Base-by-base conservation (phyloP, 2,888 invertebrate species). In the Hoplodrina blanda region DNA sequence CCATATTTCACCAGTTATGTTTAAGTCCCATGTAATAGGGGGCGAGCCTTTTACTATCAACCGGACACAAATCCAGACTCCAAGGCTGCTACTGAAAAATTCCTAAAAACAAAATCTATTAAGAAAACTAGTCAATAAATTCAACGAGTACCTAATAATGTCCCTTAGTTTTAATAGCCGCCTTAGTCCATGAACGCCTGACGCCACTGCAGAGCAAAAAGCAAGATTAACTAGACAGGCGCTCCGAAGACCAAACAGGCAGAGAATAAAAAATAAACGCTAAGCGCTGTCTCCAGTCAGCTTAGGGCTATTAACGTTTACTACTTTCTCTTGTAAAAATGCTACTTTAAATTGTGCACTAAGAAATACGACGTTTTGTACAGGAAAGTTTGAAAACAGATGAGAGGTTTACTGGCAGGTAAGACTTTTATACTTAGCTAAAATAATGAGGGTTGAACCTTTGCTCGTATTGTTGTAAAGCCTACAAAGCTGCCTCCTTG, bases 181-280 rank as follows among this genome's bases (percentile, higher is more conserved):
- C 19, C 49, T 69, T 49, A 62, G 64, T 69, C 63, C 13, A 57
- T 55, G 65, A 67, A 54, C 77, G 80, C 76, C 76, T 74, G 83
- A 59, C 70, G 72, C 20, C 54, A 33, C 33, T 54, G n/a, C 50
- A 44, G 41, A 67, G 80, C 80, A 79, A 83, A 74, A 80, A 83
- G 57, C 57, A 74, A 70, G 69, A 85, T 79, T 72, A 83, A 72
- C 57, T 63, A 73, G 75, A 75, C 73, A 81, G 78, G 75, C 83
- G 81, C 81, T 81, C 71, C 61, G 56, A 56, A 69, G 50, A 67
- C 41, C 63, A 59, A 83, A 74, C 62, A 73, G 69, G 61, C 41
- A 30, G 17, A 20, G 37, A 78, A 74, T 64, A 78, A 80, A 76
- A 85, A 85, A 74, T 61, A 74, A 73, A 69, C 52, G 54, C 57